Base-by-base conservation (phyloP, 2,797 vertebrate species). In the Nothura maculosa region DNA sequence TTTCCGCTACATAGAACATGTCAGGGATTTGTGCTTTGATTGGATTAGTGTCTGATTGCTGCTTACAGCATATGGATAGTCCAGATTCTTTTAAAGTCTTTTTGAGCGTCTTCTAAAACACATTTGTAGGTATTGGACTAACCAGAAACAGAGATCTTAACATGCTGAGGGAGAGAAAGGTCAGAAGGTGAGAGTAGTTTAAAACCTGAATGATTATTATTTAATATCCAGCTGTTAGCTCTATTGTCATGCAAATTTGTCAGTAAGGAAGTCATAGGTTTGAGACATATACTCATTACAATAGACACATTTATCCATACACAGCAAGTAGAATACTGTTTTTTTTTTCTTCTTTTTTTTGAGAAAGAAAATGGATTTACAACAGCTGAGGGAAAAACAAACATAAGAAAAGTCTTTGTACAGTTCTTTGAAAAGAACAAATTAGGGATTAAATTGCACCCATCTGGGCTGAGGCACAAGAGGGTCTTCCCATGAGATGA, bases 1-100 rank as follows among this genome's bases (percentile, higher is more conserved):
- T 80, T 90, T 89, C 68, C 0, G 0, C 32, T 82, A 18, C 0
- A 2, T 42, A 48, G 40, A 43, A 76, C 36, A 43, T 36, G 27
- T 43, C 47, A 88, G 27, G 34, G 38, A 88, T 91, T 84, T 91
- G 20, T 85, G 52, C 38, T 93, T 87, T 80, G 42, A 63, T 86
- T 86, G 43, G 38, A 60, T 79, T 84, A 91, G 15, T 77, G 70
- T 70, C 67, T 67, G 52, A 6, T 40, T 88, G 38, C 42, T 76
- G 63, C n/a, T 58, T 84, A 58, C 24, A 62, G 27, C 6, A 1
- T 36, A 62, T 0, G 0, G 34, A 8, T 36, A 90, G 63, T 14
- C 34, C 57, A 64, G 78, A 54, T 84, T 84, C 60, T 88, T 94
- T 81, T 58, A 68, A 54, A 91, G 32, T 57, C 52, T n/a, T 57